Evolutionary conservation across 2,797 vertebrate species (phyloP), one percentile per base, ranked within the genome.

Genomic region (Acridotheres tristis): DNA sequence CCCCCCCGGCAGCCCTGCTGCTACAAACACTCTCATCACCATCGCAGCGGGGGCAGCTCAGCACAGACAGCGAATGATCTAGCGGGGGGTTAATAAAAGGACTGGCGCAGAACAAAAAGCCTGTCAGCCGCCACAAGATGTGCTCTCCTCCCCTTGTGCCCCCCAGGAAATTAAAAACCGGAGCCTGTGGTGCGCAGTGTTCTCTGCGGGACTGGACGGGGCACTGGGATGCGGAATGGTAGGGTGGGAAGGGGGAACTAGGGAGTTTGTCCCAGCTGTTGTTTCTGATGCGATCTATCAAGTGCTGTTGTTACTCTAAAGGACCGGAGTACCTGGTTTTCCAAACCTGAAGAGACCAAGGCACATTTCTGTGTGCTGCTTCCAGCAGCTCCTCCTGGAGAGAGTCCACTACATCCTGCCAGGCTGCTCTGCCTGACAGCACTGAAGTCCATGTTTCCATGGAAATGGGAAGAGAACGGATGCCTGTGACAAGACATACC

Each of bases 81-180:
- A 91, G 96, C 96, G 79, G 96, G 95, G 96, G 96, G 95, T 92
- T 96, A 97, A 97, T 97, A 95, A 96, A 97, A 93, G 88, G 94
- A 71, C 79, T 71, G 88, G 77, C 5, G 57, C 90, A 77, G 71
- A 96, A 97, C 94, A 96, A 94, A 97, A 95, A 83, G 81, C 90
- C 92, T 96, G 95, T 93, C 94, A 89, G 89, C 74, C 6, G 29
- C 79, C 88, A 11, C 71, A 91, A 94, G 93, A 96, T 85, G 76
- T 69, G 81, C 77, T 88, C 90, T 86, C 91, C 85, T 88, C 88
- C 93, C 83, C 84, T 90, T 40, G 65, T 62, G 78, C 40, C 51
- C 84, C 63, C 71, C 74, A 61, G 85, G 93, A 94, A 96, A 96
- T 93, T 92, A 91, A 93, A 93, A 91, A 40, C n/a, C 54, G 50